Conservation (phyloP, 2,797 vertebrate genomes). For the Sebastes steindachneri region DNA sequence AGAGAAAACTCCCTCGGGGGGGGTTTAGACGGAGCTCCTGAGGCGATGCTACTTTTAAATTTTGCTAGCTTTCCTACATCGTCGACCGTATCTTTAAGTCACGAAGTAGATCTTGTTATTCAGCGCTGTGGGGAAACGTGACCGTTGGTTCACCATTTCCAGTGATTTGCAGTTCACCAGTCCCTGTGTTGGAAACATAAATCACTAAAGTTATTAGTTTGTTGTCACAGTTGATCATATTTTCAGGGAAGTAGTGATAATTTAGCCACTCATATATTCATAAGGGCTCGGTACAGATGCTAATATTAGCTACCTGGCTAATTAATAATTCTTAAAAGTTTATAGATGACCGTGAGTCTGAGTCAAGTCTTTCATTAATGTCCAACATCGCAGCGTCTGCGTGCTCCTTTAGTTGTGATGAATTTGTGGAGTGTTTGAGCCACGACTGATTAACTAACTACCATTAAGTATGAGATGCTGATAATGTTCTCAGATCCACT, state of each 20-base stretch:
- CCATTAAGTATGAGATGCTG: neutral
- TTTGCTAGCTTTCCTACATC: no score
- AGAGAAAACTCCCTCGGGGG: no score
- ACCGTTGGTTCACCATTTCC: no score
- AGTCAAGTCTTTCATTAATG: neutral
- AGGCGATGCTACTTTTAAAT: no score
- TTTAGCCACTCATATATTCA: neutral
- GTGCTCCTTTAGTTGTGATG: neutral
- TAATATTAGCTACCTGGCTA: no score
- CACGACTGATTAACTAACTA: neutral
- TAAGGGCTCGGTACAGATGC: neutral
- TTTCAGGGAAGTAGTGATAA: neutral
- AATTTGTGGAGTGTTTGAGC: neutral
- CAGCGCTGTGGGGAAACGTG: accelerated
- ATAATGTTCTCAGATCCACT: neutral
- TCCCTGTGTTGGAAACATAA: accelerated
- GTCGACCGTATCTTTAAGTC: neutral
- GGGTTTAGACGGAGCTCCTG: no score
- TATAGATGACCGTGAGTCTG: neutral
- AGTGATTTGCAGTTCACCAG: no score
- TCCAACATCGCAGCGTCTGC: neutral
- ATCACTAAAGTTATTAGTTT: neutral
- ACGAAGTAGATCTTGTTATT: neutral
- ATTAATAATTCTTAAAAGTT: neutral
- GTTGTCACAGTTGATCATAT: neutral